Percentiles rank a stretch among this genome's conserved stretches.
Conservation (phyloP, 2,113 vertebrate species). For the Gnathonemus echidnorhynchus region DNA sequence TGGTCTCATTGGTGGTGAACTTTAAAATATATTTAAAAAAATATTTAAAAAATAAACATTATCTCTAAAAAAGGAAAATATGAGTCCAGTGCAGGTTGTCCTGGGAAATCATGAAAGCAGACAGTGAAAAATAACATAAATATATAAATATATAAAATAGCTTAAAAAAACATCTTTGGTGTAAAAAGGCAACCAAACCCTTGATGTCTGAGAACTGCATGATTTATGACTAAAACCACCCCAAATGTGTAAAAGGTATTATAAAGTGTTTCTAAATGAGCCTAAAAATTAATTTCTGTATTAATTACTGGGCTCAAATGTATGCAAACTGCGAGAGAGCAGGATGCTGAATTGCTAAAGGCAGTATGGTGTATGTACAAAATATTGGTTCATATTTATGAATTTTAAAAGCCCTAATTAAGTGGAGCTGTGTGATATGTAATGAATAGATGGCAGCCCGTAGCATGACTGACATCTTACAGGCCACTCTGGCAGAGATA, state of each 20-base stretch:
- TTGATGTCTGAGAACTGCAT: not conserved
- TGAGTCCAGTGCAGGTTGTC: constrained; percentile 15
- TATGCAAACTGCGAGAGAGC: not conserved
- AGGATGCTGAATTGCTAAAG: not conserved
- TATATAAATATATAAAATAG: not conserved
- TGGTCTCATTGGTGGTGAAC: constrained; percentile 9
- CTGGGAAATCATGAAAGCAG: constrained; percentile 31
- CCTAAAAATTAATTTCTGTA: not conserved
- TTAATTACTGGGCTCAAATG: not conserved
- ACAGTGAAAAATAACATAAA: not conserved
- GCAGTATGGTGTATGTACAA: constrained; percentile 1
- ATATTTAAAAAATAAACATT: not conserved
- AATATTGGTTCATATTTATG: not conserved
- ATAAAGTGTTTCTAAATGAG: not conserved
- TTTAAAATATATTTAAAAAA: not conserved
- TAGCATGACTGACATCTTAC: not conserved
- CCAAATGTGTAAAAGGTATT: not conserved
- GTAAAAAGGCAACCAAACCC: not conserved
- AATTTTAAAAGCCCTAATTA: not conserved
- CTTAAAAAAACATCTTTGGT: constrained; percentile 4
- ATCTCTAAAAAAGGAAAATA: not conserved
- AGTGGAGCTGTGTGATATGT: not conserved
- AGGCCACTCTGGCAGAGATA: not conserved
- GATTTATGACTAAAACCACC: not conserved
- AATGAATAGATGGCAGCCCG: not conserved